These are phyloP conservation scores for Erebia epiphron DNA, from an alignment of 2,888 invertebrate species.

Conservation along the genomic window DNA sequence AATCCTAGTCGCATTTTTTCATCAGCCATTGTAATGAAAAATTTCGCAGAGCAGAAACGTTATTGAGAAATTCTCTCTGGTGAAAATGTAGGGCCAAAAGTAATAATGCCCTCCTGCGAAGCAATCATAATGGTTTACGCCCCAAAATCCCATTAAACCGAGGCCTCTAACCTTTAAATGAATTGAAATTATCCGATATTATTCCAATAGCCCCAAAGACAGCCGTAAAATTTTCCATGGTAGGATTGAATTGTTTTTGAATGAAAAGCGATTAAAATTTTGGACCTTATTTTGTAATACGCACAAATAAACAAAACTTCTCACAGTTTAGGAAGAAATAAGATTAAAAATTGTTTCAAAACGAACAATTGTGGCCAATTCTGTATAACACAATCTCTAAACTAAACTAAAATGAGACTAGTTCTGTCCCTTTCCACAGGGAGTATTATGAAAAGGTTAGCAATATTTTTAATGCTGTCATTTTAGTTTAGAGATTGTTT, in stretches of 20 bases:
- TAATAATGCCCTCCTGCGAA: slow-evolving; percentile 33
- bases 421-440: too few species aligned
- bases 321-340: not conserved
- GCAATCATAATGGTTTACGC: slow-evolving; percentile 35
- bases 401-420: too few species aligned
- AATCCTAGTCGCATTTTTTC: not conserved
- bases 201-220: slow-evolving; percentile 10
- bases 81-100: slow-evolving; percentile 25
- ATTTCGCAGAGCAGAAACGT: slow-evolving; percentile 22
- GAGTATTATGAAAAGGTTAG: too few species aligned
- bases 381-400: too few species aligned
- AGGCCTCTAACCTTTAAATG: slow-evolving; percentile 32
- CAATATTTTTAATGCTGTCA: too few species aligned
- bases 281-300: not conserved
- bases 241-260: not conserved
- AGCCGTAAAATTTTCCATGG: slow-evolving; percentile 1
- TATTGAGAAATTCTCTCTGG: slow-evolving; percentile 28
- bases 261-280: not conserved
- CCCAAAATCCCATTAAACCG: slow-evolving; percentile 35
- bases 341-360: too few species aligned
- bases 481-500: too few species aligned
- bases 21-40: slow-evolving; percentile 25
- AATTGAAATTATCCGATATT: slow-evolving; percentile 31
- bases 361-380: too few species aligned
- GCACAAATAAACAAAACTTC: not conserved